Percentiles rank a stretch among this genome's conserved stretches.
phyloP scores from a whole-genome alignment of 2,797 vertebrate species.

The Sarcoramphus papa region DNA sequence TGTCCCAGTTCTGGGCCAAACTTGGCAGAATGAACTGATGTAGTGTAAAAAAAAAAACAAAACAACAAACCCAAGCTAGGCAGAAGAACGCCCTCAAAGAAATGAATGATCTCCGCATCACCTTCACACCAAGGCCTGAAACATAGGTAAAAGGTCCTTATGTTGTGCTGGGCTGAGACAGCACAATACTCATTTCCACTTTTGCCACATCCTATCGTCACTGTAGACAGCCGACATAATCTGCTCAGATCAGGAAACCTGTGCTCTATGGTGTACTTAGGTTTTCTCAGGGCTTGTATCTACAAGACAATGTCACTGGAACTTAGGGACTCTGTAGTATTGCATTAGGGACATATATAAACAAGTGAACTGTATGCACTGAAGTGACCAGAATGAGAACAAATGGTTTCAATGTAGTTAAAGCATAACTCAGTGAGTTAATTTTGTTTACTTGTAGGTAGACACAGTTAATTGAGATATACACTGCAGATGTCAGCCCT shows the following conservation, averaged over 20 bases:
- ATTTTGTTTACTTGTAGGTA: background rate
- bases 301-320: background rate
- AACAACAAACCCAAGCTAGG: background rate
- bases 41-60: background rate
- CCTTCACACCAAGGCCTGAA: background rate
- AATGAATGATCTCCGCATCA: background rate
- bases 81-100: background rate
- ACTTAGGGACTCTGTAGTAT: background rate
- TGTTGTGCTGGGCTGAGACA: background rate
- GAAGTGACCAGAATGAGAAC: background rate
- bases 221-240: background rate
- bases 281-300: background rate
- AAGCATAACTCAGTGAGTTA: background rate
- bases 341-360: background rate
- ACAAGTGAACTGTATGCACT: background rate
- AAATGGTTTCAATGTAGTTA: background rate
- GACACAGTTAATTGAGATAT: background rate
- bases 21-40: background rate
- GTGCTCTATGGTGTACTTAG: background rate
- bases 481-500: background rate
- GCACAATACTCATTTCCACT: background rate
- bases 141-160: background rate
- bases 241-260: constrained; percentile 29
- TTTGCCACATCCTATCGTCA: background rate
- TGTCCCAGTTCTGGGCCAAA: background rate